Evolutionary conservation across 2,888 invertebrate genomes (phyloP), one percentile per base, ranked within the genome.

Genomic region (Aleiodes alternator): DNA sequence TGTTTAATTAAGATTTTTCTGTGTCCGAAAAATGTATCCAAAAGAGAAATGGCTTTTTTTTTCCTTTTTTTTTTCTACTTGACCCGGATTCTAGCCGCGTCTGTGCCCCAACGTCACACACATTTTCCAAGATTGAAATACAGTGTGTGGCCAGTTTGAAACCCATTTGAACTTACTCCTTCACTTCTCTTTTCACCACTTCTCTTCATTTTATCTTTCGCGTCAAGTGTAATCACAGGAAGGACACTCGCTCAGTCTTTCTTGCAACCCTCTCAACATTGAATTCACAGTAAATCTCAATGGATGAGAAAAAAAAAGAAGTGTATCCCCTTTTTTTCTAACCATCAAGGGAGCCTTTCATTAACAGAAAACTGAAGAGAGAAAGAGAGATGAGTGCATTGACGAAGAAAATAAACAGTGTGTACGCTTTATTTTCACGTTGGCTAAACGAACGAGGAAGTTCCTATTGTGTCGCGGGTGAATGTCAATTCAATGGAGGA

Each of bases 231-330:
- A 61, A 61, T 61, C 61, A 61, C 61, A 61, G 16, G 61, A 38
- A 61, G 61, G 61, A 61, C 43, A 43, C 61, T 61, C 61, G 43
- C 61, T 61, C 61, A 61, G 61, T 61, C 43, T 61, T 43, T 61
- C 61, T 61, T 12, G n/a, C 2, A 61, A 23, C 23, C 38, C 61
- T 38, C 38, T 61, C 61, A 16, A 61, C 61, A 61, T 61, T 61
- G 61, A 61, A n/a, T 61, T 31, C 61, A 23, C 23, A 14, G 61
- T 61, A 61, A 61, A 61, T 61, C 61, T 34, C 43, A 8, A 38
- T 12, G 34, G 34, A 4, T 34, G 4, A 14, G 16, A 61, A 34
- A 38, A 61, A 8, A 23, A 14, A 38, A 61, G 14, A 14, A 61
- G 3, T 43, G 38, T 38, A 34, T 34, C 34, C 61, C 14, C 38